Base-by-base conservation (phyloP, 2,888 invertebrate genomes). In the Drosophila rellima region DNA sequence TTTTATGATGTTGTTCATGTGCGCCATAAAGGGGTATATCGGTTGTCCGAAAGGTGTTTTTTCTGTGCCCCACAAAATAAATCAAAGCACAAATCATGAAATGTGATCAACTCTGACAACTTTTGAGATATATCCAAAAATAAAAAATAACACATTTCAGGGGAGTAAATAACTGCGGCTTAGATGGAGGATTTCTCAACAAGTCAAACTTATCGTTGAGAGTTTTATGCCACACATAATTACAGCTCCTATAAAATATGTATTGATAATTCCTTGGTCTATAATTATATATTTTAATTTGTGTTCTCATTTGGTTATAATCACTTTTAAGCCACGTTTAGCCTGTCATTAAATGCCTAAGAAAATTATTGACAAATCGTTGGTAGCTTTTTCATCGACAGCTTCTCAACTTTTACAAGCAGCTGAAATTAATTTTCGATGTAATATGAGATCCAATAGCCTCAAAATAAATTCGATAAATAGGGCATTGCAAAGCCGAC, bases 371-470 rank as follows among this genome's bases (percentile, higher is more conserved):
- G 88, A 82, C 73, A 75, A 82, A 82, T 88, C 51, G 64, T 48
- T 80, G 82, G 66, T 70, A 65, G 71, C 72, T 51, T 54, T 29
- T 44, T 60, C 39, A 51, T 64, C 74, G 88, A 66, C 88, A 84
- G 70, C 74, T 69, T 60, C 54, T 42, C 50, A 72, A 37, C 50
- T 65, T 55, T 69, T 31, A 69, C 44, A 55, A 39, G 47, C 64
- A 17, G 8, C 29, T 39, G 18, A 64, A 45, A 54, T 57, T 42
- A 40, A 59, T 45, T 48, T 60, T 62, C 2, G 17, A 13, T 67
- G 78, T 82, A 84, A 84, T 84, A 60, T 56, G 82, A 82, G 44
- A 48, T 26, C 50, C 7, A 55, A 55, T 42, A n/a, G 44, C 52
- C 50, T 17, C 26, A 13, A 54, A 18, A 39, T 52, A 39, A 18